Evolutionary conservation across 2,113 vertebrate genomes (phyloP).

Genomic region (Echinops telfairi): DNA sequence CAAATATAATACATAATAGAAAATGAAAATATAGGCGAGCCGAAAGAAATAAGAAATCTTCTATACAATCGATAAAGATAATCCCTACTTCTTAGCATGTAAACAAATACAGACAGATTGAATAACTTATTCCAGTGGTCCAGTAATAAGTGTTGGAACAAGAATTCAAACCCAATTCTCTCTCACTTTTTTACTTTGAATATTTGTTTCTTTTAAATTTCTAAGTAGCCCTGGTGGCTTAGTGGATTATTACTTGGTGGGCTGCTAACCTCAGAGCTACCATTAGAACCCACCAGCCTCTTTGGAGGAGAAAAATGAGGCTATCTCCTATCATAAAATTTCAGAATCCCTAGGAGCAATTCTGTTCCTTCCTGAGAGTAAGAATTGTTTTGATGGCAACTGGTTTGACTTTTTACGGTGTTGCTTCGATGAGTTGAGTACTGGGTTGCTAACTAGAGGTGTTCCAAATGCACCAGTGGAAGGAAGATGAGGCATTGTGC

Average conservation of each 20-base stretch:
- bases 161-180: slow-evolving; percentile 8
- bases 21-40: slow-evolving; percentile 41
- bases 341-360: no score
- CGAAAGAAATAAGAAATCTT: slow-evolving; percentile 43
- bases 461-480: no score
- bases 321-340: no score
- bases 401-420: no score
- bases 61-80: not conserved
- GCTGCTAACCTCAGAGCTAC: not conserved
- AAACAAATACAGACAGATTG: slow-evolving; percentile 53
- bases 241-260: not conserved
- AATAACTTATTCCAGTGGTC: slow-evolving; percentile 24
- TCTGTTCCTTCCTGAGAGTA: no score
- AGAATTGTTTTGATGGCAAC: no score
- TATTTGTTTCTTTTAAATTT: not conserved
- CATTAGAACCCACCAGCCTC: no score
- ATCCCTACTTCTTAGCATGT: slow-evolving; percentile 1
- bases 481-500: no score
- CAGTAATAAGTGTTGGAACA: not conserved
- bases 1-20: not conserved
- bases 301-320: no score
- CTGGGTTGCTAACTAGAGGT: no score
- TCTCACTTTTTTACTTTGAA: slow-evolving; percentile 38
- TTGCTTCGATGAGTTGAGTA: no score
- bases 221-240: not conserved